Conservation (phyloP, 2,888 invertebrate species). For the Gari tellinella region DNA sequence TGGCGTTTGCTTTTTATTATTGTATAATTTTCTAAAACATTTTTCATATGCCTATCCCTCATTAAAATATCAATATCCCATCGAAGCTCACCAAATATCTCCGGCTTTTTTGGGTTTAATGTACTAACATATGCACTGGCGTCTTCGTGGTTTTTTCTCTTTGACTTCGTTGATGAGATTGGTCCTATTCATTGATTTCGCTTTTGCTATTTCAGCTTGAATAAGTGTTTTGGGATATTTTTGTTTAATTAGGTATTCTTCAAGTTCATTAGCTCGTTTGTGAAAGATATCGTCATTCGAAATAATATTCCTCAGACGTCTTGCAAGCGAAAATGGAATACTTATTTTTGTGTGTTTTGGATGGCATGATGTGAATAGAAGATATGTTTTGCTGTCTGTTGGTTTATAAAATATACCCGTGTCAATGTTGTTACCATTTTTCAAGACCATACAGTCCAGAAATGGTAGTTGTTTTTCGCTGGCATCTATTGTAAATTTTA, state of each 20-base stretch:
- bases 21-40: not conserved
- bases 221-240: constrained; percentile 5
- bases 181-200: too few species aligned
- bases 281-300: not conserved
- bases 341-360: constrained; percentile 13
- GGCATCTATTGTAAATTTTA: constrained; percentile 9
- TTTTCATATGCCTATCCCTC: constrained; percentile 1
- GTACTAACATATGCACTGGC: not conserved
- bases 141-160: too few species aligned
- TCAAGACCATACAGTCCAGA: not conserved
- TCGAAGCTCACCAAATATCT: not conserved
- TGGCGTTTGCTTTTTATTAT: constrained; percentile 11
- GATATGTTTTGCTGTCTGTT: constrained; percentile 4
- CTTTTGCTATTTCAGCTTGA: not conserved
- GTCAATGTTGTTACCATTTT: not conserved
- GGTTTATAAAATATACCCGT: constrained; percentile 7
- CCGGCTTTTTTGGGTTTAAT: constrained; percentile 1
- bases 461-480: constrained; percentile 8
- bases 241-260: too few species aligned
- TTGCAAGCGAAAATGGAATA: constrained; percentile 14
- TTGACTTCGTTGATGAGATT: too few species aligned
- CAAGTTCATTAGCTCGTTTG: too few species aligned
- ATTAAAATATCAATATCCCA: not conserved
- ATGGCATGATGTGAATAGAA: constrained; percentile 1
- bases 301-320: constrained; percentile 11